Evolutionary conservation across 2,113 vertebrate genomes (phyloP), one percentile per base, ranked within the genome.

Genomic region (Rhinolophus ferrumequinum): DNA sequence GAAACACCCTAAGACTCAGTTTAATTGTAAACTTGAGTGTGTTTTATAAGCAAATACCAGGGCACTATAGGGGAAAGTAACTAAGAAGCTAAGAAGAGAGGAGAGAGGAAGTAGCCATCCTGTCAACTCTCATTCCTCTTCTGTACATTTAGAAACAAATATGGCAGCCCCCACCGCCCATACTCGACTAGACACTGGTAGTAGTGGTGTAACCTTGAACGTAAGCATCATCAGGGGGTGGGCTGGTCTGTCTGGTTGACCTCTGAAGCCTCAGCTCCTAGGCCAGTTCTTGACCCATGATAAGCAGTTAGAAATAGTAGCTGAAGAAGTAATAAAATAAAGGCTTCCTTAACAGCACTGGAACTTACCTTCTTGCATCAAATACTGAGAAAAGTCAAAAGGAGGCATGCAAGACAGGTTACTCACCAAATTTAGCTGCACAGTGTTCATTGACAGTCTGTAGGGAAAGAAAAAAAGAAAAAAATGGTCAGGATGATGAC

Each of bases 391-490:
- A 84, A 93, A 95, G 47, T 47, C 21, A 90, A 88, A 80, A 41
- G 30, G 16, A 70, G 28, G 9, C 18, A 8, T 26, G 10, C 15
- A 54, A 93, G 52, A 81, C 12, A 52, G 8, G 24, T 62, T 93
- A 98, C 97, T 98, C 47, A 98, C 97, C 97, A 41, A 95, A 97
- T 52, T 97, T 97, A 33, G 96, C 97, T 21, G 69, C 21, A 18
- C 97, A 97, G 44, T 79, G 24, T 18, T 94, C 56, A 1, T 18
- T 89, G 85, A 50, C 41, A 58, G 58, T 26, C 92, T 93, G 67
- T 50, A 92, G 47, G 33, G 47, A 21, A 95, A 93, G 81, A 69
- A 94, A 90, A 90, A 67, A 30, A 88, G 19, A 13, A 16, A 54
- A 54, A 58, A 95, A 12, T 24, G 4, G 50, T 97, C 66, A 96